Percentiles rank a stretch among this genome's conserved stretches.
Evolutionary conservation across 2,888 invertebrate genomes (phyloP).

Genomic region (Agrypnus murinus): DNA sequence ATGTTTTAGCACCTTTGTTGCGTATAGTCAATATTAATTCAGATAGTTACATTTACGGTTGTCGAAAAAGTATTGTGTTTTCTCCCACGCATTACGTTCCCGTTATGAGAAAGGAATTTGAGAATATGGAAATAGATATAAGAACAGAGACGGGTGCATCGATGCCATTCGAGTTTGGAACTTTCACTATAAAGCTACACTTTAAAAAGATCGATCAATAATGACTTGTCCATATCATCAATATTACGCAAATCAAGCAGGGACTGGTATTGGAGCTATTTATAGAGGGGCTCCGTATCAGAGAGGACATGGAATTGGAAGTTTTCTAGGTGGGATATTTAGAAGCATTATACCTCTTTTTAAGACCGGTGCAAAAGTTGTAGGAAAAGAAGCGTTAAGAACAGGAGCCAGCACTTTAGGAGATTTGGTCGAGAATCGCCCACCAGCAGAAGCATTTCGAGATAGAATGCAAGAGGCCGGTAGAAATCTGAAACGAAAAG

Average conservation of each 20-base stretch:
- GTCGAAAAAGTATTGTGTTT: no score
- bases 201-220: conserved; percentile 2
- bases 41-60: no score
- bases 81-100: no score
- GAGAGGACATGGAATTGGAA: no score
- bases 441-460: conserved; percentile 17
- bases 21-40: conserved; percentile 55
- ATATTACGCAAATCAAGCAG: conserved; percentile 21
- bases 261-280: no score
- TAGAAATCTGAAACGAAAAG: conserved; percentile 29
- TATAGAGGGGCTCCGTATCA: no score
- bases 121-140: no score
- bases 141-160: no score
- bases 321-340: conserved; percentile 33
- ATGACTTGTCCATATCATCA: conserved; percentile 31
- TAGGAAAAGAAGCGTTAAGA: conserved; percentile 23
- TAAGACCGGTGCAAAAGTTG: conserved; percentile 21
- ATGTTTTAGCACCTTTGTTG: conserved; percentile 55
- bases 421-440: conserved; percentile 22
- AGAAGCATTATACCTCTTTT: conserved; percentile 32
- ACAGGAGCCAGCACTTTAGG: conserved; percentile 23
- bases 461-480: conserved; percentile 13
- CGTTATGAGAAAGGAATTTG: no score
- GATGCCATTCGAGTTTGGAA: conserved; percentile 50
- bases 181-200: no score